Percentiles rank a stretch among this genome's conserved stretches.
phyloP scores from a whole-genome alignment of 2,888 invertebrate species.

The Subacronicta megacephala region DNA sequence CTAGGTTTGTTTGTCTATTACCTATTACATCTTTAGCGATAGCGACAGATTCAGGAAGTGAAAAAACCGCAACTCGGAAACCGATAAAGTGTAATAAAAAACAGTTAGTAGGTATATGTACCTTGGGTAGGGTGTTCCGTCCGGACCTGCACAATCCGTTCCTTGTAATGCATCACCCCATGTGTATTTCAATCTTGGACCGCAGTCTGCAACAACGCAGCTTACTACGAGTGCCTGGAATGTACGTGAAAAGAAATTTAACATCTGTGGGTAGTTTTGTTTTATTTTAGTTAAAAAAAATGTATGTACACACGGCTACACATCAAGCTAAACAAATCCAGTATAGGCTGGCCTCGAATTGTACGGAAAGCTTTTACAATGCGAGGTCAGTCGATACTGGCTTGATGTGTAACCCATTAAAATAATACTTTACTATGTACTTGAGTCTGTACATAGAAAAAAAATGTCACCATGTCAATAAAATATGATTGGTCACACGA shows the following conservation, averaged over 20 bases:
- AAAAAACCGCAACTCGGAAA: conserved; percentile 30
- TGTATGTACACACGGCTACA: no score
- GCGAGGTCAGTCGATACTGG: no score
- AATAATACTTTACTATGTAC: neutral
- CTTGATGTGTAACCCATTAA: no score
- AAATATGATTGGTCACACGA: conserved; percentile 64
- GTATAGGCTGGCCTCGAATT: no score
- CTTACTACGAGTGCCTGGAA: conserved; percentile 77
- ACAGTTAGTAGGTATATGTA: no score
- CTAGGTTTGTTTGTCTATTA: no score
- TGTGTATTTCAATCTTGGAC: conserved; percentile 93
- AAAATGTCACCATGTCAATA: conserved; percentile 28
- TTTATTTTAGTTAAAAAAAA: no score
- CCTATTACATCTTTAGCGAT: no score
- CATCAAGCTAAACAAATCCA: no score
- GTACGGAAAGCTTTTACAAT: no score
- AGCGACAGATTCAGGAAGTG: neutral
- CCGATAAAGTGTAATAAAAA: conserved; percentile 16
- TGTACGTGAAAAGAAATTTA: conserved; percentile 38
- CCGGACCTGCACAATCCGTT: conserved; percentile 95
- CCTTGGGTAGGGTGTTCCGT: conserved; percentile 95
- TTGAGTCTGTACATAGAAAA: conserved; percentile 17
- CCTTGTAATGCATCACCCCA: conserved; percentile 96
- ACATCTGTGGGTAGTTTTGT: no score
- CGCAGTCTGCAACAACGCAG: conserved; percentile 82